Base-by-base conservation (phyloP, 2,888 invertebrate species). In the Reticulitermes lucifugus region DNA sequence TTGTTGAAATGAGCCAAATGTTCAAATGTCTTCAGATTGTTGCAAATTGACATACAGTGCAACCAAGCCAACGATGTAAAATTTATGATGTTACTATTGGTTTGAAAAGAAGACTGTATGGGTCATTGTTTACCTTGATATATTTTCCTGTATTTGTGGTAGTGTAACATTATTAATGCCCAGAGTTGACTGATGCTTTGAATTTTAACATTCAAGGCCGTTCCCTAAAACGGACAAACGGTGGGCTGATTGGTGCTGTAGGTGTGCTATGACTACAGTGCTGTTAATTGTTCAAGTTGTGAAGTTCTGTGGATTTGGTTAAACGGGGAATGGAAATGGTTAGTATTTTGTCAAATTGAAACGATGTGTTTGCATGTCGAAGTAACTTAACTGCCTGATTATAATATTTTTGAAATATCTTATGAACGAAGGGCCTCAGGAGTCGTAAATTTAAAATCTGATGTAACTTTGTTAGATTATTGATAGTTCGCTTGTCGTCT, bases 291-390 rank as follows among this genome's bases (percentile, higher is more conserved):
- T 75, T 12, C 12, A 73, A 73, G 12, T 73, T 18, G 18, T 4
- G 43, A 1, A 14, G 77, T 51, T 77, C 77, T 25, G 51, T 77
- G 77, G 46, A 46, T 77, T 46, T 77, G 77, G 46, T 46, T n/a
- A 46, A 77, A n/a, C 3, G 2, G 43, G 22, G 5, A 43, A 6
- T 75, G 14, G 51, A 77, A 43, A 77, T 77, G 77, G 77, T 77
- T 46, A 46, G 77, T 77, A 77, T 77, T 77, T 46, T 65, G 25
- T 60, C 6, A 73, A 41, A 73, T 21, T 73, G n/a, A 9, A 25
- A 9, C 12, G 46, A 12, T 12, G 46, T 46, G 46, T 46, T 46
- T 46, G 0, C n/a, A 70, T 6, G 2, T 65, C 70, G 4, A 70
- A 70, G 18, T 55, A 55, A 18, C 55, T 55, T 55, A 55, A 9